Evolutionary conservation across 2,888 invertebrate genomes (phyloP).

Genomic region (Caenorhabditis auriculariae): DNA sequence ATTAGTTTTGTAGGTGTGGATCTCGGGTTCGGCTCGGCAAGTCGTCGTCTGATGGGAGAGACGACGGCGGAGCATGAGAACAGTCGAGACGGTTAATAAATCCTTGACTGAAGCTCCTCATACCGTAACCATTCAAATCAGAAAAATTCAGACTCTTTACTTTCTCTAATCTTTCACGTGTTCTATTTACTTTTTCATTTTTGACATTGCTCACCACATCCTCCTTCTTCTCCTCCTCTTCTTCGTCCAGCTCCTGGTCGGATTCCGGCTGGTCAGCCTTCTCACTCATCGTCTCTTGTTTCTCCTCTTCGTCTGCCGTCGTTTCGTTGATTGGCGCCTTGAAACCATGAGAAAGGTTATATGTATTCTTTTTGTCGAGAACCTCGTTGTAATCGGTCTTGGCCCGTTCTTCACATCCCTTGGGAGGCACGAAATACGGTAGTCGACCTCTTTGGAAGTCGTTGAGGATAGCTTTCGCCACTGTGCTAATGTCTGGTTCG

Average conservation of each 20-base stretch:
- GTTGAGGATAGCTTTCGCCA: conserved; percentile 91
- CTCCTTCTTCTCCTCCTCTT: conserved; percentile 15
- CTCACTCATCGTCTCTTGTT: conserved; percentile 25
- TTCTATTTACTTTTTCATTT: not conserved
- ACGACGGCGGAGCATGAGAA: too few relatives aligned
- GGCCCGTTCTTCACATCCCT: conserved; percentile 52
- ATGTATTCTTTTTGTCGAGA: too few relatives aligned
- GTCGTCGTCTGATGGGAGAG: too few relatives aligned
- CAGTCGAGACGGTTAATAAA: not conserved
- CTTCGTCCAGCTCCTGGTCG: conserved; percentile 17
- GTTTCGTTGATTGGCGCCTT: conserved; percentile 56
- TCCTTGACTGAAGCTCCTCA: not conserved
- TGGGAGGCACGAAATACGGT: conserved; percentile 75
- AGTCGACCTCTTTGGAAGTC: conserved; percentile 89
- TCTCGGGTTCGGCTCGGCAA: too few relatives aligned
- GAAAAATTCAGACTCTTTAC: too few relatives aligned
- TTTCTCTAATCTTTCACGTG: too few relatives aligned
- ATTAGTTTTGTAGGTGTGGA: too few relatives aligned
- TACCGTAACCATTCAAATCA: not conserved
- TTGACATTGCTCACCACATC: not conserved
- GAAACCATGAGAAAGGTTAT: too few relatives aligned
- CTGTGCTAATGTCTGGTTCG: conserved; percentile 87
- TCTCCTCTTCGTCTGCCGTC: conserved; percentile 54
- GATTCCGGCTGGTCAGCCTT: conserved; percentile 16
- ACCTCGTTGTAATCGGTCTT: conserved; percentile 38